Percentiles rank a stretch among this genome's conserved stretches.
phyloP scores from a whole-genome alignment of 64 coral and sea anemone genomes.

The Platygyra sinensis region DNA sequence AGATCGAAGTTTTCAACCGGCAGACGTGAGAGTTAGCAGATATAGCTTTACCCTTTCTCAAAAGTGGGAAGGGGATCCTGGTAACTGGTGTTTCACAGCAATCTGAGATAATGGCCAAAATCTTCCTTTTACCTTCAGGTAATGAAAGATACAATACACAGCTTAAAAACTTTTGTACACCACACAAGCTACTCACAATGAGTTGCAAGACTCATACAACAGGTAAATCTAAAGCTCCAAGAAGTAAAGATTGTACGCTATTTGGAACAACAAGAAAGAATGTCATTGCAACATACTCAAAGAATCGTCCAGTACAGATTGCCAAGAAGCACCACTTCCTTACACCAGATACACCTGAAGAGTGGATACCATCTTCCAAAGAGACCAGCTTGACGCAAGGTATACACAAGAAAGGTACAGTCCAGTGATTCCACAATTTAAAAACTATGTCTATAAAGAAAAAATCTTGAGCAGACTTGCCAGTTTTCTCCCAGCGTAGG shows the following conservation, averaged over 20 bases:
- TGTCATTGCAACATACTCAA: conserved; percentile 55
- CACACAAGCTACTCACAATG: too few species aligned
- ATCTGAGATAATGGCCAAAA: too few species aligned
- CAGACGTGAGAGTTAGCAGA: too few species aligned
- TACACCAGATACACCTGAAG: conserved; percentile 59
- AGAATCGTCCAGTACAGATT: conserved; percentile 34
- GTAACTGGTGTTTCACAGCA: too few species aligned
- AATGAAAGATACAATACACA: too few species aligned
- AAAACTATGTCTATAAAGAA: neutral
- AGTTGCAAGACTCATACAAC: neutral
- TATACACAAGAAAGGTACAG: neutral
- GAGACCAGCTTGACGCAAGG: neutral
- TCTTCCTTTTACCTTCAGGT: too few species aligned
- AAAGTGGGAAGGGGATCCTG: too few species aligned
- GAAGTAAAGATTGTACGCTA: neutral
- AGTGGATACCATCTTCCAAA: conserved; percentile 11
- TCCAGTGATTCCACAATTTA: neutral
- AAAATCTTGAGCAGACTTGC: neutral
- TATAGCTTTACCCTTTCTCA: too few species aligned
- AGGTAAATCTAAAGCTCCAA: neutral
- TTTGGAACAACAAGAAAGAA: conserved; percentile 48
- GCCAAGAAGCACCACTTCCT: conserved; percentile 47
- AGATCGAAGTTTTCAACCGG: too few species aligned
- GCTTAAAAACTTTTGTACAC: too few species aligned
- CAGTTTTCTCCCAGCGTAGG: neutral